Base-by-base conservation (phyloP, 1,140 invertebrate species). In the Cydia amplana region DNA sequence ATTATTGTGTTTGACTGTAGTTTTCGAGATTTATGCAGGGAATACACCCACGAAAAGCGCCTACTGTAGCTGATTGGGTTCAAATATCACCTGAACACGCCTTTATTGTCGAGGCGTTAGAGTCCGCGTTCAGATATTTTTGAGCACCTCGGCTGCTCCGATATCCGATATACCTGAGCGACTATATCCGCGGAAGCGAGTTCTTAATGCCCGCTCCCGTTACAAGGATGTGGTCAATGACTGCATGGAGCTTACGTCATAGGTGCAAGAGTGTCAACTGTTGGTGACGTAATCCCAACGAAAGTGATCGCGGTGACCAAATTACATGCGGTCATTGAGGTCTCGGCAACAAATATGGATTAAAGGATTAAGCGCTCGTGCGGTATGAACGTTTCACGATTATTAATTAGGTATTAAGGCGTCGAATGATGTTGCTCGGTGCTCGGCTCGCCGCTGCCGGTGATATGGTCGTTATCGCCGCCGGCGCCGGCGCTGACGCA, bases 401-500 rank as follows among this genome's bases (percentile, higher is more conserved):
- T 18, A n/a, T n/a, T n/a, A n/a, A n/a, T n/a, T n/a, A n/a, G n/a
- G n/a, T n/a, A n/a, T n/a, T n/a, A 40, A 40, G 36, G 36, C 36
- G 36, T 40, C 36, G 36, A 10, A 40, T 40, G 36, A 7, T 40
- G 36, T 40, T 40, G 36, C 36, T 7, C 36, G 36, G 36, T 40
- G 36, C 36, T 40, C 51, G 5, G 32, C 32, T 28, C 32, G 32
- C 5, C 32, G 32, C 32, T 6, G 32, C 32, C 32, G 6, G 16
- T 18, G 51, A 55, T 60, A 60, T 16, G 43, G 43, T 46, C 43
- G 20, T 20, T 60, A 60, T 23, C 55, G 20, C 20, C 55, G 55
- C 55, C 55, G 55, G 55, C 55, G 51, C 51, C 51, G 51, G 51
- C 16, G 16, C 49, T 51, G 20, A 60, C 55, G 55, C 55, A 60